Evolutionary conservation across 92 coral and sea anemone species (phyloP).

Genomic region (Anthopleura xanthogrammica): DNA sequence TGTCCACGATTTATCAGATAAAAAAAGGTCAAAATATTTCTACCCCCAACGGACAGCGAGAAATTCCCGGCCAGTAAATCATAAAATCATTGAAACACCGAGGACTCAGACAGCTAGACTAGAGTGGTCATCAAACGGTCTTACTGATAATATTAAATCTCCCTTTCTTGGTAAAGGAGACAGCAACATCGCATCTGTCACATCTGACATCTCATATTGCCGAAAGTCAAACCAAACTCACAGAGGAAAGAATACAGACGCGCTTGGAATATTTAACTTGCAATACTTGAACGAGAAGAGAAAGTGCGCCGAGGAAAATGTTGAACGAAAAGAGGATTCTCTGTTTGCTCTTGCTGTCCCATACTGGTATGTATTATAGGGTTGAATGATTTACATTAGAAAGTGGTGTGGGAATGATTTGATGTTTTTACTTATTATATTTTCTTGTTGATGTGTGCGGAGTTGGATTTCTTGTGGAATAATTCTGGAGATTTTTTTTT

Average conservation of each 20-base stretch:
- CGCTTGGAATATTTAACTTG: not conserved
- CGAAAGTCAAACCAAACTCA: not conserved
- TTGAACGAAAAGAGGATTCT: not conserved
- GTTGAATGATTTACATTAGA: not conserved
- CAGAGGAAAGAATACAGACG: not conserved
- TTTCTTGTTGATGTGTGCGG: not conserved
- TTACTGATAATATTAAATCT: not conserved
- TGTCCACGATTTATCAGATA: constrained; percentile 31
- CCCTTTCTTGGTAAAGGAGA: not conserved
- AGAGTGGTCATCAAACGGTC: not conserved
- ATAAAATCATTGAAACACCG: not conserved
- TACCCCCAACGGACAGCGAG: constrained; percentile 6
- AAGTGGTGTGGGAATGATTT: not conserved
- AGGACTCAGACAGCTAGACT: not conserved
- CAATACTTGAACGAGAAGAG: not conserved
- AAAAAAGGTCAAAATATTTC: constrained; percentile 27
- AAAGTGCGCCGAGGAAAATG: not conserved
- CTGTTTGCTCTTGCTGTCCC: not conserved
- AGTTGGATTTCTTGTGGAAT: not conserved
- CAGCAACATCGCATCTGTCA: not conserved
- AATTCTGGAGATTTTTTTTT: not conserved
- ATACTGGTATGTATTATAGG: not conserved
- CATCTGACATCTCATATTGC: not conserved
- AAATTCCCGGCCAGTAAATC: constrained; percentile 4
- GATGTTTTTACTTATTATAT: not conserved